Evolutionary conservation across 2,113 vertebrate species (phyloP).

Genomic region (Thamnophis sirtalis): DNA sequence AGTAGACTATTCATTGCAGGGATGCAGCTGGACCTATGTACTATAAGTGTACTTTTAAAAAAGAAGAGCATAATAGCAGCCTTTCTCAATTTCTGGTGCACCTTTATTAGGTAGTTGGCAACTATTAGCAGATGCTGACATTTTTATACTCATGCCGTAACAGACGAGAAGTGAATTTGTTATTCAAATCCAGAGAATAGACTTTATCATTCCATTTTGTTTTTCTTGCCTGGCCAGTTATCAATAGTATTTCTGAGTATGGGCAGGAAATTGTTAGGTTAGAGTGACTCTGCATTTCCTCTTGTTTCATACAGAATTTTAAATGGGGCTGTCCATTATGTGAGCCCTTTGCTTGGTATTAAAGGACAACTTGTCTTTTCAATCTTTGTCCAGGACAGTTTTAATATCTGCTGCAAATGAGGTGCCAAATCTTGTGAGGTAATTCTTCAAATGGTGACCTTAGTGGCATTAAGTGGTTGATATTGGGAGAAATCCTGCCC

Average conservation of each 20-base stretch:
- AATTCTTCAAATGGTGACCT: not conserved
- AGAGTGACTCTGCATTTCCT: not conserved
- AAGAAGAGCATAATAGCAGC: not conserved
- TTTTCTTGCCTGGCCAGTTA: not conserved
- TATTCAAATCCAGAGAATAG: not conserved
- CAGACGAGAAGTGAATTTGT: not conserved
- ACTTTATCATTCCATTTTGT: not conserved
- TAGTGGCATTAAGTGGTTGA: constrained; percentile 9
- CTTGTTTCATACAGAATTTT: not conserved
- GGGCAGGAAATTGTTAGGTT: not conserved
- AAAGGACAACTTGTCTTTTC: not conserved
- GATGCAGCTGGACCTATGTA: not conserved
- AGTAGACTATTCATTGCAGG: not conserved
- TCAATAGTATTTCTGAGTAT: not conserved
- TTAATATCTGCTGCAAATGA: not conserved
- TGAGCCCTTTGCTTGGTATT: not conserved
- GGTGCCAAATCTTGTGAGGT: not conserved
- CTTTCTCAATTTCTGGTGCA: not conserved
- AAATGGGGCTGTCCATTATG: not conserved
- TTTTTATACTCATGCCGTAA: not conserved
- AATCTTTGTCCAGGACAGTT: not conserved
- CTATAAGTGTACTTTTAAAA: not conserved
- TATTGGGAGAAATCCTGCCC: not conserved
- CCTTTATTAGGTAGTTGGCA: not conserved
- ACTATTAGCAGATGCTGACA: not conserved